phyloP scores from a whole-genome alignment of 2,113 vertebrate genomes.

The Planiliza haematocheilus region DNA sequence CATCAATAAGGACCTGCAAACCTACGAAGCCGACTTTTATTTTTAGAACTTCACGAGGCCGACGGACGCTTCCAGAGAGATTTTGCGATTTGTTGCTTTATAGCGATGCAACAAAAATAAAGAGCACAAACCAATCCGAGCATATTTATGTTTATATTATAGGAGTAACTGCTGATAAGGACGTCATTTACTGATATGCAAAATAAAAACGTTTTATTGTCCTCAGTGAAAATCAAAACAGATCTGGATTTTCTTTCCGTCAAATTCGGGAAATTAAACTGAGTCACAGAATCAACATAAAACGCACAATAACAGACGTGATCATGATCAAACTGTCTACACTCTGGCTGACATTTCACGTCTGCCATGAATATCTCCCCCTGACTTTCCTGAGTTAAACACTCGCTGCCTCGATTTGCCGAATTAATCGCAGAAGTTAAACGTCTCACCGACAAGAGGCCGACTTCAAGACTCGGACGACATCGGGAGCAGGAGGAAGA shows the following conservation, averaged over 20 bases:
- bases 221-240: background rate
- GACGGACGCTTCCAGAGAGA: too few relatives aligned
- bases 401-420: background rate
- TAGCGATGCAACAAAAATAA: too few relatives aligned
- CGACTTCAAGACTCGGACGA: background rate
- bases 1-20: too few relatives aligned
- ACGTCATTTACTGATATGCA: background rate
- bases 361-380: conserved; percentile 14
- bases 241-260: too few relatives aligned
- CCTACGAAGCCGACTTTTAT: too few relatives aligned
- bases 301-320: conserved; percentile 4
- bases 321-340: background rate
- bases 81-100: too few relatives aligned
- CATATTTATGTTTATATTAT: too few relatives aligned
- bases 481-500: background rate
- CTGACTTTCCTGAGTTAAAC: conserved; percentile 36
- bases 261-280: background rate
- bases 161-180: too few relatives aligned
- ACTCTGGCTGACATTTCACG: conserved; percentile 39
- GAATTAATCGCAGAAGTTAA: background rate
- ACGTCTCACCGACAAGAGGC: background rate
- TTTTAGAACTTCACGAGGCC: too few relatives aligned
- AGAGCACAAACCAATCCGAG: background rate
- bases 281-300: background rate
- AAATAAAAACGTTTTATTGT: background rate